A percentile compares a stretch with the other conserved stretches of the same genome.
Evolutionary conservation across 2,797 vertebrate species (phyloP).

Genomic region (Vireo griseus): DNA sequence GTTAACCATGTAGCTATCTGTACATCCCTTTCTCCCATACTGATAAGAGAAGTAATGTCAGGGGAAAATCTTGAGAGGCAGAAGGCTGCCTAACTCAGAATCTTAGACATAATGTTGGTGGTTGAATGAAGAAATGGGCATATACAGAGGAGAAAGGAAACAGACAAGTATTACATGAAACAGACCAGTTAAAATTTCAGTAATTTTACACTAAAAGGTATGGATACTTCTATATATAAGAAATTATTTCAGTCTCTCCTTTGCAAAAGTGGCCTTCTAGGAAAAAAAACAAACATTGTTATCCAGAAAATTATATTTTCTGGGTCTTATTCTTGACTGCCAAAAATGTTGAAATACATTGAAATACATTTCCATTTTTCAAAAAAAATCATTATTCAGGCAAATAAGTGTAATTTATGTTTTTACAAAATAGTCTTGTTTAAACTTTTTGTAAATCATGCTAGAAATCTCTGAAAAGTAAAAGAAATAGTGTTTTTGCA

Average conservation of each 20-base stretch:
- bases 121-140: neutral
- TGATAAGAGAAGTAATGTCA: neutral
- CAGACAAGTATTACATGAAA: neutral
- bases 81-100: neutral
- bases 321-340: neutral
- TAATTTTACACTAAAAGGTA: neutral
- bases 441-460: neutral
- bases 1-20: neutral
- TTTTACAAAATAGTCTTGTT: neutral
- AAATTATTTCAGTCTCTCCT: neutral
- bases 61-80: neutral
- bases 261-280: neutral
- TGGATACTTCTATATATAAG: neutral
- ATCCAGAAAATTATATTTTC: neutral
- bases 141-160: neutral
- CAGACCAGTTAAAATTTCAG: neutral
- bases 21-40: neutral
- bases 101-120: neutral
- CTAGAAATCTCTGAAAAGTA: neutral
- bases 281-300: neutral
- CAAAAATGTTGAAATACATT: neutral
- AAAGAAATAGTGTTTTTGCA: neutral
- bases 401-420: neutral
- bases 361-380: neutral
- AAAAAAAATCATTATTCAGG: neutral